Conservation (phyloP, 2,797 vertebrate species). For the Monodelphis domestica region DNA sequence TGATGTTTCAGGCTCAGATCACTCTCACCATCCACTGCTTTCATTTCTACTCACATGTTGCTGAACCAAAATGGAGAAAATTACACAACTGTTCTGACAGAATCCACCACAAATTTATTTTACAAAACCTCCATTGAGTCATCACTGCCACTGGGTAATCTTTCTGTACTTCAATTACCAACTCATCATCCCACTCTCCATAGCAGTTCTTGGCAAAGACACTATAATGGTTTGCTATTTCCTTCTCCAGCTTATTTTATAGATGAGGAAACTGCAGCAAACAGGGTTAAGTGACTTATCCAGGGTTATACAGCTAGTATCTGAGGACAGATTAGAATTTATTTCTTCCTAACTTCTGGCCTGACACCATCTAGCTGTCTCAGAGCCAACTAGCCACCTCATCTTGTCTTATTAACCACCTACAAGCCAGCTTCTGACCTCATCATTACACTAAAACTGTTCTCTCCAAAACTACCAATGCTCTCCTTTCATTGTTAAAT, state of each 20-base stretch:
- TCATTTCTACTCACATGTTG: not conserved
- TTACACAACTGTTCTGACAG: not conserved
- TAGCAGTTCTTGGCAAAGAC: too few species aligned
- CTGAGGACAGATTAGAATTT: too few species aligned
- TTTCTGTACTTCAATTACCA: not conserved
- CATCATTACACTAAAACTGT: not conserved
- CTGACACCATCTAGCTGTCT: too few species aligned
- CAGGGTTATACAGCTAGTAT: too few species aligned
- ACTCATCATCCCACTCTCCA: not conserved
- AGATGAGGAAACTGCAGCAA: too few species aligned
- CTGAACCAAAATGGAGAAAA: not conserved
- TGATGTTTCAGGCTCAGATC: not conserved
- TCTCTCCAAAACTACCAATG: not conserved
- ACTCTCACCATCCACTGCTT: not conserved
- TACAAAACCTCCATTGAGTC: not conserved
- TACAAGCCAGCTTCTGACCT: not conserved
- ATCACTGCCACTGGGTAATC: not conserved
- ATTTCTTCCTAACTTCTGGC: too few species aligned
- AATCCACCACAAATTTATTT: not conserved
- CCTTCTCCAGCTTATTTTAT: too few species aligned
- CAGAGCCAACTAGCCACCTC: too few species aligned
- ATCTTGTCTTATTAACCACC: not conserved
- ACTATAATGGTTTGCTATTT: too few species aligned
- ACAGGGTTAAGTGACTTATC: too few species aligned
- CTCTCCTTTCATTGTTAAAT: not conserved